Evolutionary conservation across 2,888 invertebrate species (phyloP), one percentile per base, ranked within the genome.

Genomic region (Hipparchia semele): DNA sequence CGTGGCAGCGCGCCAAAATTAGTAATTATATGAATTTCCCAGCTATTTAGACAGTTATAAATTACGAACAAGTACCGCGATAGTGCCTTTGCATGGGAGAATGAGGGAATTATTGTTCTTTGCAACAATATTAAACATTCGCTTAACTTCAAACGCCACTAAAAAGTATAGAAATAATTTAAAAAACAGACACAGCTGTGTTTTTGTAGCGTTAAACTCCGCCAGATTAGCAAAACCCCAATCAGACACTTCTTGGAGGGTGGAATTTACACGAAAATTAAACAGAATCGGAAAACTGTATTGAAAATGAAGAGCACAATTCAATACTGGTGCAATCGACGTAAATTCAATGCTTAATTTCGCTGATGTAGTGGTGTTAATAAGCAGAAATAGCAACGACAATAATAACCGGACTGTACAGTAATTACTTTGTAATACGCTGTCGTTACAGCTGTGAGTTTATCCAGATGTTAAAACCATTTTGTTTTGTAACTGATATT

Each of bases 1-100:
- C 33, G 56, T 72, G 75, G 74, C 75, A 33, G 23, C 23, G 23
- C 61, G 74, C 75, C 75, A 76, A 59, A 68, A 58, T 72, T 8
- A 75, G 70, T 66, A 70, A 70, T 73, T 73, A 70, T 73, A 72
- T 66, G 68, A 71, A 72, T 68, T 66, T 58, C 66, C 49, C 39
- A 69, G 70, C 73, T 70, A 73, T 68, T 58, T 45, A 68, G 59
- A 62, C 49, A 59, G 60, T 70, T 66, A 65, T 73, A 65, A 66
- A 58, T 68, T 68, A 75, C 61, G 39, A 66, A n/a, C 12, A 51
- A 58, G 68, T 51, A 33, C 51, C 59, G 49, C 56, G 13, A 68
- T 68, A 68, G 54, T 54, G 45, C 23, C 33, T 46, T 62, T 45
- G 58, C 58, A 68, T 56, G 45, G 45, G 46, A 13, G 46, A 49